Evolutionary conservation across 2,113 vertebrate genomes (phyloP).

Genomic region (Sinocyclocheilus maitianheensis): DNA sequence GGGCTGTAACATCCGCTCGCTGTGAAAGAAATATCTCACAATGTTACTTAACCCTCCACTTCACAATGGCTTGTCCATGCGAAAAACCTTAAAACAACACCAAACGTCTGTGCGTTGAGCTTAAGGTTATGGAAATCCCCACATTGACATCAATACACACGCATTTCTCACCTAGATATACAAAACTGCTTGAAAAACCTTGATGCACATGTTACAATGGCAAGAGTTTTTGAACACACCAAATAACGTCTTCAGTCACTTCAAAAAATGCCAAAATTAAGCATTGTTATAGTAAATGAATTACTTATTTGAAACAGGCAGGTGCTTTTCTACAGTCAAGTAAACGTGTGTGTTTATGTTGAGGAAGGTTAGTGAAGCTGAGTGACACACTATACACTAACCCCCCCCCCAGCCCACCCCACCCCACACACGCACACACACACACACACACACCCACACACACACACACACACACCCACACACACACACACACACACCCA

Average conservation of each 20-base stretch:
- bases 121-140: neutral
- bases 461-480: too few relatives aligned
- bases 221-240: too few relatives aligned
- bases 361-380: neutral
- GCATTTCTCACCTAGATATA: neutral
- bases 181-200: neutral
- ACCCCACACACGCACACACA: slow-evolving; percentile 5
- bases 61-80: neutral
- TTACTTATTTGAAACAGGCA: too few relatives aligned
- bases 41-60: neutral
- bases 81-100: neutral
- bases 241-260: too few relatives aligned
- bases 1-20: too few relatives aligned
- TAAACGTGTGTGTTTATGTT: neutral
- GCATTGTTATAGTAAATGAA: neutral
- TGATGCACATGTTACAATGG: neutral
- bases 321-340: neutral
- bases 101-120: neutral
- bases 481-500: too few relatives aligned
- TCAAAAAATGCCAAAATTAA: too few relatives aligned
- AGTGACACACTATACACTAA: neutral
- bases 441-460: neutral
- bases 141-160: neutral
- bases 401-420: too few relatives aligned
- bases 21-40: neutral